phyloP scores from a whole-genome alignment of 2,888 invertebrate species.

The Cephus sareptanus region DNA sequence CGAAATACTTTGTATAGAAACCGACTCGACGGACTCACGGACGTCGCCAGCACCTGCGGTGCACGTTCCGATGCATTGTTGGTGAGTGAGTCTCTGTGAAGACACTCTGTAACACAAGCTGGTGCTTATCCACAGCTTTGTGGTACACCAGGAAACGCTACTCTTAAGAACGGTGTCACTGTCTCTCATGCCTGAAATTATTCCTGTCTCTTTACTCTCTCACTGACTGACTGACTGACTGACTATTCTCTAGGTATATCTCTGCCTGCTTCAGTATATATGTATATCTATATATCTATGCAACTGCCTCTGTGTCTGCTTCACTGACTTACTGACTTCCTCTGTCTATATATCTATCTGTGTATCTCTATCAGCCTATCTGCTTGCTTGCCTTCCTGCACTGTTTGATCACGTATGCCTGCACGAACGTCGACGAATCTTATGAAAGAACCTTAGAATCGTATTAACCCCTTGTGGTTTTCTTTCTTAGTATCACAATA shows the following conservation, averaged over 20 bases:
- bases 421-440: not conserved
- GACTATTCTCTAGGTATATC: not conserved
- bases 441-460: not conserved
- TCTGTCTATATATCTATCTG: not conserved
- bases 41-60: constrained; percentile 47
- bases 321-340: not conserved
- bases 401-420: not conserved
- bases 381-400: not conserved
- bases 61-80: constrained; percentile 52
- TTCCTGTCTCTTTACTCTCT: not conserved
- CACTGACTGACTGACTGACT: too few species aligned
- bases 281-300: not conserved
- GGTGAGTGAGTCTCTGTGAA: constrained; percentile 47
- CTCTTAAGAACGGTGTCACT: not conserved
- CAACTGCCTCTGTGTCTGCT: not conserved
- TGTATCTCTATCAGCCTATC: not conserved
- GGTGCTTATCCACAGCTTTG: not conserved
- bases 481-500: too few species aligned
- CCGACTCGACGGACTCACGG: constrained; percentile 11
- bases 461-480: not conserved
- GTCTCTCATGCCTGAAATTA: not conserved
- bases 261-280: not conserved
- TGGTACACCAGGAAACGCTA: not conserved
- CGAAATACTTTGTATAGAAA: constrained; percentile 8
- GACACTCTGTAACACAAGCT: constrained; percentile 16